A percentile compares a stretch with the other conserved stretches of the same genome.
Conservation (phyloP, 1,140 invertebrate genomes). For the Aphis craccivora region DNA sequence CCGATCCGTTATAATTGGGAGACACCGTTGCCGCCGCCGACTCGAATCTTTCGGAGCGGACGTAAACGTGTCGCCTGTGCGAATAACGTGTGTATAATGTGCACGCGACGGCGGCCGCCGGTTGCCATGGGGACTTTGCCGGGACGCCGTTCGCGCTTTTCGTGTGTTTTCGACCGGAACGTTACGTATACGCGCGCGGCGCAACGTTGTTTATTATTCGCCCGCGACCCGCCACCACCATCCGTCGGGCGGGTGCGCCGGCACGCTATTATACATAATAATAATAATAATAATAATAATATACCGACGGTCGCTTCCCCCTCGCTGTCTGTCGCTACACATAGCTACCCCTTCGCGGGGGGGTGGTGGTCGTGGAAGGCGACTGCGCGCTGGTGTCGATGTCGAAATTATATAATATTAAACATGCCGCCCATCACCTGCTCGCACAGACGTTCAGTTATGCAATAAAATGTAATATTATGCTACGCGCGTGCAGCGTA, state of each 20-base stretch:
- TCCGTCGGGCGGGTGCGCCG: not conserved
- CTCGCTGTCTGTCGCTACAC: not conserved
- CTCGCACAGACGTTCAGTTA: too few species aligned
- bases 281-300: conserved; percentile 2
- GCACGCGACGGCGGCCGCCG: not conserved
- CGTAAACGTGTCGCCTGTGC: conserved; percentile 28
- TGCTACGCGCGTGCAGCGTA: too few species aligned
- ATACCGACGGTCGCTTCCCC: not conserved
- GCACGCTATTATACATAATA: not conserved
- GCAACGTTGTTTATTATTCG: conserved; percentile 52
- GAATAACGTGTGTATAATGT: not conserved
- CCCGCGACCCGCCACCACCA: not conserved
- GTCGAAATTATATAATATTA: conserved; percentile 28
- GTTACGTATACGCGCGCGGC: not conserved
- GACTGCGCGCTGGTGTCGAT: conserved; percentile 22
- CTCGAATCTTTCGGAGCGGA: conserved; percentile 25
- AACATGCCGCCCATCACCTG: not conserved
- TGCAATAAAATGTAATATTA: not conserved
- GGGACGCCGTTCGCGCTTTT: conserved; percentile 37
- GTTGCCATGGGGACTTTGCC: conserved; percentile 47
- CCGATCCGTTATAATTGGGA: conserved; percentile 50
- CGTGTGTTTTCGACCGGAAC: conserved; percentile 52
- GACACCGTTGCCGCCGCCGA: conserved; percentile 17
- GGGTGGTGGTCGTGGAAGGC: not conserved
- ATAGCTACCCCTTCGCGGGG: not conserved